Conservation (phyloP, 2,888 invertebrate species). For the Podotricha telesiphe region DNA sequence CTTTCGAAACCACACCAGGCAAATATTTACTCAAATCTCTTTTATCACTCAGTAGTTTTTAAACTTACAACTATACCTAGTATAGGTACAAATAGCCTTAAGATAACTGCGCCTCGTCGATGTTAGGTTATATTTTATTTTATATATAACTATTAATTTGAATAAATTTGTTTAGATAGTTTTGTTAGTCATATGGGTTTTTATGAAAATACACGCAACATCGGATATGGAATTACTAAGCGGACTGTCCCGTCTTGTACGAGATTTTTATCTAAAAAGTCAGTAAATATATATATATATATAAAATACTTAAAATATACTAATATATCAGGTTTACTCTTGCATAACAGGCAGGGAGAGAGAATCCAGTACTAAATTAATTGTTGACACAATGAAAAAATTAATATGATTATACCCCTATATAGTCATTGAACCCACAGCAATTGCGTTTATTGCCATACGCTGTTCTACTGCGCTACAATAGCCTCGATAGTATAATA, state of each 20-base stretch:
- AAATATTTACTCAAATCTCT: no score
- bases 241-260: no score
- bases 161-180: neutral
- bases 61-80: neutral
- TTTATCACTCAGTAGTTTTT: neutral
- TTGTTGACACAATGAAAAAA: no score
- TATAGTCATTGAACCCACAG: neutral
- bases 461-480: no score
- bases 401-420: no score
- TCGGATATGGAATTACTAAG: neutral
- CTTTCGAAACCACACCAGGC: no score
- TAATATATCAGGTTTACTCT: no score
- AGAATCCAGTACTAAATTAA: no score
- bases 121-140: neutral
- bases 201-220: neutral
- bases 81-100: neutral
- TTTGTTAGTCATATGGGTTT: neutral
- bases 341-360: no score
- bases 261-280: neutral
- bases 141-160: neutral
- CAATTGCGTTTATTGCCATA: neutral
- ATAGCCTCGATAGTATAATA: neutral
- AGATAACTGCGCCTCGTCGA: neutral
- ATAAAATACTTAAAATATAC: neutral
- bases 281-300: neutral